phyloP scores from a whole-genome alignment of 2,113 vertebrate genomes.

The Egretta garzetta region DNA sequence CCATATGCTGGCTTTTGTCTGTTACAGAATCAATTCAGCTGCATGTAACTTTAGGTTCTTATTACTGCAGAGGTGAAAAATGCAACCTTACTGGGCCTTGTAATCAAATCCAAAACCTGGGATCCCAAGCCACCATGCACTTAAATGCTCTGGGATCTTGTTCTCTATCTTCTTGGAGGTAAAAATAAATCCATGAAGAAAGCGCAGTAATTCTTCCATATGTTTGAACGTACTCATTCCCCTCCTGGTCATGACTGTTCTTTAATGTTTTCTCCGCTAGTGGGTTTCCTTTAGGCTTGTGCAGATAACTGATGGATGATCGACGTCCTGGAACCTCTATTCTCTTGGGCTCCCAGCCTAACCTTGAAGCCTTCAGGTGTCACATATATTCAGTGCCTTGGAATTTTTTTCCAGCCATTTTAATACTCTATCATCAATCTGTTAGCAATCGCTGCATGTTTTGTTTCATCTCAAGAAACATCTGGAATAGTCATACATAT shows the following conservation, averaged over 20 bases:
- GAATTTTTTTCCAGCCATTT: slow-evolving; percentile 39
- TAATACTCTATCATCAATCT: slow-evolving; percentile 59
- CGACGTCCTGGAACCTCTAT: not conserved
- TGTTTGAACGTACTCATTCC: not conserved
- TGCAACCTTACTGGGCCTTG: slow-evolving; percentile 6
- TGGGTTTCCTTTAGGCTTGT: slow-evolving; percentile 15
- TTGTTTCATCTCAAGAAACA: slow-evolving; percentile 70
- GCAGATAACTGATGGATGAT: slow-evolving; percentile 35
- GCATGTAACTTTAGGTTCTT: not conserved
- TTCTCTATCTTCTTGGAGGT: slow-evolving; percentile 33
- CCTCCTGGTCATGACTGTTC: slow-evolving; percentile 23
- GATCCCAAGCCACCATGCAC: not conserved
- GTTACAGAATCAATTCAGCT: not conserved
- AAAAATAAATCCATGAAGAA: slow-evolving; percentile 17
- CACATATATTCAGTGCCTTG: slow-evolving; percentile 49
- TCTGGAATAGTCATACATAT: slow-evolving; percentile 65
- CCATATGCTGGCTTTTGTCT: not conserved
- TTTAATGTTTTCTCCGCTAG: slow-evolving; percentile 14
- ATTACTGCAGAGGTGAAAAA: slow-evolving; percentile 61
- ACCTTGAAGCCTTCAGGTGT: slow-evolving; percentile 52
- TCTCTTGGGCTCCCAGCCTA: slow-evolving; percentile 37
- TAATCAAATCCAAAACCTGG: slow-evolving; percentile 35
- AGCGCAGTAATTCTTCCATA: slow-evolving; percentile 7
- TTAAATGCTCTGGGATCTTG: not conserved
- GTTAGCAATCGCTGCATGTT: slow-evolving; percentile 35